Conservation (phyloP, 2,797 vertebrate species). For the Pangasius larnaudii region DNA sequence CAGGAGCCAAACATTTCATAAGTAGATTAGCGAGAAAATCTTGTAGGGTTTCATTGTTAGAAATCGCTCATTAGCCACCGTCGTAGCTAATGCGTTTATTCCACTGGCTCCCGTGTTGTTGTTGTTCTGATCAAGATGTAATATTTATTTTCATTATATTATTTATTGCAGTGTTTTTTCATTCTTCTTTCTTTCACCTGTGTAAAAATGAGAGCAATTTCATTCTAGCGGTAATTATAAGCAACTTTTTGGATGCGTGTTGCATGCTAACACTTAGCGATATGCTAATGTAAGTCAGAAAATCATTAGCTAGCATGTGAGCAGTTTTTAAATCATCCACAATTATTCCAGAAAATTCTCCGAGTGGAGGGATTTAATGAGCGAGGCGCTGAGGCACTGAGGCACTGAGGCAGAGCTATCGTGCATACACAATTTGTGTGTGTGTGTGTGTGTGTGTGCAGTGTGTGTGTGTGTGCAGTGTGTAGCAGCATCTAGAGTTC, state of each 20-base stretch:
- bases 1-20: not conserved
- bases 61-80: not conserved
- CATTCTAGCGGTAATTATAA: not conserved
- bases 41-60: not conserved
- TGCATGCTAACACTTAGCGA: not conserved
- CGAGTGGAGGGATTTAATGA: not conserved
- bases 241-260: not conserved
- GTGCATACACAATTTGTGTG: no score
- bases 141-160: not conserved
- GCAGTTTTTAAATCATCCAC: not conserved
- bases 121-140: not conserved
- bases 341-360: not conserved
- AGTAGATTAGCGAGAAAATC: not conserved
- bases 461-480: no score
- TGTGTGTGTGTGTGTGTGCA: no score
- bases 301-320: not conserved
- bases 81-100: not conserved
- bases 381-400: not conserved
- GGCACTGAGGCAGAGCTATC: not conserved
- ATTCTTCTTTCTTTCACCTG: not conserved
- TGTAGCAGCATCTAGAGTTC: no score
- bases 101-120: not conserved
- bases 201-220: not conserved
- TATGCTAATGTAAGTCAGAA: not conserved
- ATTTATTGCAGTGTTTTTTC: not conserved